phyloP scores from a whole-genome alignment of 2,888 invertebrate species.

The Eledone cirrhosa region DNA sequence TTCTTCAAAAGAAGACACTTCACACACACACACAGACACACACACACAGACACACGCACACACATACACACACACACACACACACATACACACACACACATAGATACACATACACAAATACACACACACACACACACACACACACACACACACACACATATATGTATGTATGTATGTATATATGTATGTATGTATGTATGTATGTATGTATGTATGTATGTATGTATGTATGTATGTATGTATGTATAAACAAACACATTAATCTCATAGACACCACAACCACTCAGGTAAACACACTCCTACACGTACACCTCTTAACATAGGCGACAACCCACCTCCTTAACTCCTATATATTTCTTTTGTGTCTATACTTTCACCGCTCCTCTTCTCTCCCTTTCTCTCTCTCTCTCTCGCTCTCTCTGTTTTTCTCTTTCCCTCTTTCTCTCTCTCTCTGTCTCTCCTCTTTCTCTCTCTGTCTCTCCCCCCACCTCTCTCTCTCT shows the following conservation, averaged over 20 bases:
- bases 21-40: too few species aligned
- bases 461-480: not conserved
- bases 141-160: not conserved
- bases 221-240: not conserved
- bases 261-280: too few species aligned
- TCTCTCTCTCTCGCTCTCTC: not conserved
- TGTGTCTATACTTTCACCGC: not conserved
- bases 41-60: not conserved
- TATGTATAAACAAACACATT: not conserved
- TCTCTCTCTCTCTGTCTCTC: not conserved
- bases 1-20: too few species aligned
- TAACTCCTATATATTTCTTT: not conserved
- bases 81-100: not conserved
- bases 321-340: accelerated
- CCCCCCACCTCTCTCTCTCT: not conserved
- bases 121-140: not conserved
- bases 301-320: not conserved
- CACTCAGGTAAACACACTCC: too few species aligned
- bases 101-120: not conserved
- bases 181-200: not conserved
- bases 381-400: not conserved
- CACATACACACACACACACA: not conserved
- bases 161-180: not conserved
- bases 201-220: not conserved
- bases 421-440: not conserved